phyloP scores from a whole-genome alignment of 1,140 invertebrate species.

The Leptinotarsa defecta region DNA sequence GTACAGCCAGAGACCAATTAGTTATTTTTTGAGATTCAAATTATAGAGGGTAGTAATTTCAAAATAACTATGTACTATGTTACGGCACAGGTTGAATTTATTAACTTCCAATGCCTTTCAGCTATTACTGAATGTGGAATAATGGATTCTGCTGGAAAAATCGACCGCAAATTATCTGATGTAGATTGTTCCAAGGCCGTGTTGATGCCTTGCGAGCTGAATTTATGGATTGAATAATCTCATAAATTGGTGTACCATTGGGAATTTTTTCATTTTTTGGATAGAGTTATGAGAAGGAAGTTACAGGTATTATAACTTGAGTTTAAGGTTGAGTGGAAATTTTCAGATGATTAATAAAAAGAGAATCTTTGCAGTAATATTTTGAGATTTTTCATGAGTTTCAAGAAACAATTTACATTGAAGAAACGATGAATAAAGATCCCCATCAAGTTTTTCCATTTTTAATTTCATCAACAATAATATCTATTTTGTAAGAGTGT shows the following conservation, averaged over 20 bases:
- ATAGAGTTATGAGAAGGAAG: too few species aligned
- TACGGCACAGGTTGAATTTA: neutral
- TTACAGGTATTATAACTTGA: too few species aligned
- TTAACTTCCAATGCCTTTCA: constrained; percentile 2
- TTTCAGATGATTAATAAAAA: too few species aligned
- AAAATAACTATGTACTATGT: constrained; percentile 5
- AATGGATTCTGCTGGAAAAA: constrained; percentile 3
- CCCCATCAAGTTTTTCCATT: too few species aligned
- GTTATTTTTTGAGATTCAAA: constrained; percentile 18
- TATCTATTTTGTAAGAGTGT: too few species aligned
- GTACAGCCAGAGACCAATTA: constrained; percentile 13
- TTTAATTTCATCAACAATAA: too few species aligned
- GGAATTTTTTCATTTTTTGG: too few species aligned
- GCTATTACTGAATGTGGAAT: neutral
- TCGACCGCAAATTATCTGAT: neutral
- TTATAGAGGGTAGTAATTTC: constrained; percentile 21
- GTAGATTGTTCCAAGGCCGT: neutral
- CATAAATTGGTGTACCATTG: neutral
- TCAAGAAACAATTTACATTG: too few species aligned
- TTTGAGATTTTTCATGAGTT: too few species aligned
- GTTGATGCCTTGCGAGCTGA: neutral
- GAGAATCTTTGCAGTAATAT: too few species aligned
- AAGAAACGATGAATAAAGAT: too few species aligned
- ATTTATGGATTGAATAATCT: neutral
- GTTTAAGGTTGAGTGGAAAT: too few species aligned